Evolutionary conservation across 2,797 vertebrate genomes (phyloP).

Genomic region (Hafferia zeledoni): DNA sequence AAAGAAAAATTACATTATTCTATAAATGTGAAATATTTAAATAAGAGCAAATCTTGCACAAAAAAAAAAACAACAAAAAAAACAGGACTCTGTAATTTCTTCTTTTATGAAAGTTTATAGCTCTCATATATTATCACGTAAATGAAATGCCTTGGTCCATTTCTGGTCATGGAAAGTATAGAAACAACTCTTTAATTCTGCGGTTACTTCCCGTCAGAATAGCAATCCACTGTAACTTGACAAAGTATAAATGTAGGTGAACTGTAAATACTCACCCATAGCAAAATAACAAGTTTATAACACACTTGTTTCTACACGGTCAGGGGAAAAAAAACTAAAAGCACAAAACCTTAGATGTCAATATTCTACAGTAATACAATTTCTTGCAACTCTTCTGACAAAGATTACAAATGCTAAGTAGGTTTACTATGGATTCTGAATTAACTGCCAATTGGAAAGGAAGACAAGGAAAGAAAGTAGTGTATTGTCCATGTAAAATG

Average conservation of each 20-base stretch:
- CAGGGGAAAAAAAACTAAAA: neutral
- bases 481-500: neutral
- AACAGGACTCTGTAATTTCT: neutral
- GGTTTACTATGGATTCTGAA: neutral
- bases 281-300: neutral
- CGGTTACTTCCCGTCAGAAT: neutral
- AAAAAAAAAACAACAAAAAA: neutral
- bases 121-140: neutral
- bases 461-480: neutral
- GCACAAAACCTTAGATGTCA: neutral
- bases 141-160: neutral
- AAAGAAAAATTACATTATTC: neutral
- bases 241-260: neutral
- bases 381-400: neutral
- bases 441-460: neutral
- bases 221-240: neutral
- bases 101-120: neutral
- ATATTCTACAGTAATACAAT: neutral
- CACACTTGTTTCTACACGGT: neutral
- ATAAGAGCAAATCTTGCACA: neutral
- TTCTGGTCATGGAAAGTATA: neutral
- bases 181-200: neutral
- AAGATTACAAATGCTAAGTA: neutral
- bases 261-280: neutral
- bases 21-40: neutral